Evolutionary conservation across 2,888 invertebrate species (phyloP), one percentile per base, ranked within the genome.

Genomic region (Ornithoptera alexandrae): DNA sequence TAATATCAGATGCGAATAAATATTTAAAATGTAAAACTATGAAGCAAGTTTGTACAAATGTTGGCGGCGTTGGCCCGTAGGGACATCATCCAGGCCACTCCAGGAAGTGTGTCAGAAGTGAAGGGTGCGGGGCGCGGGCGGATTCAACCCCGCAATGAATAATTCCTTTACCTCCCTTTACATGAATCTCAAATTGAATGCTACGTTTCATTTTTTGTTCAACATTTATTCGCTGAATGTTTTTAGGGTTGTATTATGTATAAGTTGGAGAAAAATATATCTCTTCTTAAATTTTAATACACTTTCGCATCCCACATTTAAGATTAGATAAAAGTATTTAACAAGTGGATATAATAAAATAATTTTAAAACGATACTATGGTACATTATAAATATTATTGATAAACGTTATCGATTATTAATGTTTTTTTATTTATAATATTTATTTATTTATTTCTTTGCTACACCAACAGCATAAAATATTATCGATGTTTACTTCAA

Each of bases 51-150:
- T 50, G 59, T 0, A 50, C 46, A 22, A 57, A 36, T 18, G 59
- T 46, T 59, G 58, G 65, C 46, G 20, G 20, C 22, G 46, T 56
- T 22, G 53, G 70, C 66, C 67, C 39, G 61, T 60, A 64, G 64
- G 65, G 56, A 62, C 22, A 39, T 67, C 72, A 80, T 78, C 77
- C 79, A 74, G 79, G 81, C 79, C 79, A 79, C 78, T 78, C 75
- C 76, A 79, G 78, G 74, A 86, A 82, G 79, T 84, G 81, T 86
- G 85, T 84, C 85, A 84, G 72, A 71, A 46, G 75, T 84, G 85
- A 86, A 85, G 10, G 85, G 84, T 85, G 84, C 74, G 71, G 70
- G 72, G 70, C 67, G 39, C 61, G 59, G 46, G 96, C 20, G 61
- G 18, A 15, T 7, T 22, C 39, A 57, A 42, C 56, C 58, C 50